phyloP scores from a whole-genome alignment of 2,888 invertebrate species.

The Unio delphinus region DNA sequence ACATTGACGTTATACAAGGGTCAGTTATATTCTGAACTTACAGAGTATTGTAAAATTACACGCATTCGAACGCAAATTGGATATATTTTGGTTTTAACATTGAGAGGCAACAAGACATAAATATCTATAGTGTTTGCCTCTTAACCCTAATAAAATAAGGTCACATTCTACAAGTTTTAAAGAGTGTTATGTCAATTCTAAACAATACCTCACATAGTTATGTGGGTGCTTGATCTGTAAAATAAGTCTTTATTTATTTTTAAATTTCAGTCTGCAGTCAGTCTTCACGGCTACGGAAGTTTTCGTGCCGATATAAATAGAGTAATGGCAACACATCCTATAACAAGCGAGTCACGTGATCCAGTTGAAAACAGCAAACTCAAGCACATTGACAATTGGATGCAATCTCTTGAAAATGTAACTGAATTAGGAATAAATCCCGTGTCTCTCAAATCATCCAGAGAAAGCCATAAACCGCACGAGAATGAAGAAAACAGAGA shows the following conservation, averaged over 20 bases:
- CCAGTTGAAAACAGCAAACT: slow-evolving; percentile 35
- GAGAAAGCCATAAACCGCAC: not conserved
- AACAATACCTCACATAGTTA: not conserved
- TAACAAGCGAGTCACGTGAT: slow-evolving; percentile 6
- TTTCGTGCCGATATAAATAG: slow-evolving; percentile 42
- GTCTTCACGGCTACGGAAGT: slow-evolving; percentile 47
- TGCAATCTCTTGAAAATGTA: slow-evolving; percentile 36
- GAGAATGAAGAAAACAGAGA: slow-evolving; percentile 5
- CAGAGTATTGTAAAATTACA: too few relatives aligned
- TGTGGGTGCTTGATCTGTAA: not conserved
- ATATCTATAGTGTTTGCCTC: too few relatives aligned
- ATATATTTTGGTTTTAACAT: too few relatives aligned
- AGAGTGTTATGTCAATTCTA: too few relatives aligned
- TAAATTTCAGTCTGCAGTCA: slow-evolving; percentile 46
- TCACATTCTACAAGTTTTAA: too few relatives aligned
- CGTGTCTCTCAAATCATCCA: slow-evolving; percentile 22
- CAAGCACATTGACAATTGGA: slow-evolving; percentile 48
- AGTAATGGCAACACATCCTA: slow-evolving; percentile 19
- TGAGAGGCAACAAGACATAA: too few relatives aligned
- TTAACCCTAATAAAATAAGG: too few relatives aligned
- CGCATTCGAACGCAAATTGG: too few relatives aligned
- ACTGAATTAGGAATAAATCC: slow-evolving; percentile 17
- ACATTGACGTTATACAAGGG: too few relatives aligned
- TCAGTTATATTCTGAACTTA: too few relatives aligned
- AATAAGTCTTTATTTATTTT: slow-evolving; percentile 2